Evolutionary conservation across 2,888 invertebrate species (phyloP).

Genomic region (Labia minor): DNA sequence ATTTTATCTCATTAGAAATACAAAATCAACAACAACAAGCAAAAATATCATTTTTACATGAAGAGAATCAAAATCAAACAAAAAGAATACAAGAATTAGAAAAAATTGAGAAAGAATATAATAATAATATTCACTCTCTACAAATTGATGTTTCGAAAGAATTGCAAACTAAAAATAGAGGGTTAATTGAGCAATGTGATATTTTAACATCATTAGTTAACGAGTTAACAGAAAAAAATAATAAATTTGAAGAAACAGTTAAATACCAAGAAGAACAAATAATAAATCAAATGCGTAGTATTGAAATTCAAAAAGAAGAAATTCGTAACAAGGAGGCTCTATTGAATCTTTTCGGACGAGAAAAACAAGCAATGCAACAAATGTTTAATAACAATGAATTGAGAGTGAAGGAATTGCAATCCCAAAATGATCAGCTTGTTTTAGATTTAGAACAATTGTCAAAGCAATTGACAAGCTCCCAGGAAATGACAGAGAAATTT

Average conservation of each 20-base stretch:
- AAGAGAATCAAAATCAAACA: not conserved
- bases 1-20: not conserved
- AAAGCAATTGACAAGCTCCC: constrained; percentile 22
- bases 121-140: not conserved
- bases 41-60: not conserved
- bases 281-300: constrained; percentile 20
- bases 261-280: constrained; percentile 22
- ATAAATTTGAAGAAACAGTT: constrained; percentile 21
- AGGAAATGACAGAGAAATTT: constrained; percentile 22
- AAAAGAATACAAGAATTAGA: not conserved
- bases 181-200: constrained; percentile 2
- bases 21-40: not conserved
- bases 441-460: constrained; percentile 23
- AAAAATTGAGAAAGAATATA: not conserved
- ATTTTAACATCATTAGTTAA: not conserved
- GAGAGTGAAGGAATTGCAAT: constrained; percentile 29
- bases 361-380: constrained; percentile 28
- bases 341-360: constrained; percentile 27
- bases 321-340: constrained; percentile 31
- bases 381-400: constrained; percentile 28
- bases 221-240: not conserved
- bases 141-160: not conserved
- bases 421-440: constrained; percentile 21
- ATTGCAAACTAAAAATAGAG: not conserved
- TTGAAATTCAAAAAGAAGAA: constrained; percentile 28